Evolutionary conservation across 2,888 invertebrate genomes (phyloP), one percentile per base, ranked within the genome.

Genomic region (Agelastica alni): DNA sequence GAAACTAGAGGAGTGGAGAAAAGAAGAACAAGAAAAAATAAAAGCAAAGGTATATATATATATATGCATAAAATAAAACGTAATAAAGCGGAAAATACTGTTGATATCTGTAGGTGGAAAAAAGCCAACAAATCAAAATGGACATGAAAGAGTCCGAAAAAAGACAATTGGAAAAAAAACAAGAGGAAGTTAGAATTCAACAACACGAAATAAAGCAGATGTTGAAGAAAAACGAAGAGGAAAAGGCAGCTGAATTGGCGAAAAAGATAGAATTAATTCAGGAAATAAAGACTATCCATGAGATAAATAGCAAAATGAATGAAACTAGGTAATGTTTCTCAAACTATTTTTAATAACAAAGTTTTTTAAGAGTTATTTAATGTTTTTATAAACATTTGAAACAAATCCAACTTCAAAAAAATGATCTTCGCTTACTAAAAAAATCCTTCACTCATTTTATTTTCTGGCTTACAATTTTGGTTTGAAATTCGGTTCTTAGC

Each of bases 1-100:
- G 51, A 77, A 81, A 72, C 77, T 85, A 41, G 79, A 82, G 56
- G 73, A 72, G 14, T 83, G 81, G 83, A 79, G 74, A 59, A 74
- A 71, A 61, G 53, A 61, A 4, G 78, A 84, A 72, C 71, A 78
- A 55, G 77, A 79, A 64, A 80, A 78, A 72, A 80, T 81, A 60
- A 77, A 75, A n/a, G 72, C 72, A 44, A 68, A 75, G 58, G 53
- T 51, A 18, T n/a, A n/a, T n/a, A n/a, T n/a, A n/a, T n/a, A n/a
- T n/a, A n/a, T n/a, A n/a, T n/a, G n/a, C n/a, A n/a, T n/a, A n/a
- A n/a, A n/a, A n/a, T n/a, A n/a, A n/a, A n/a, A n/a, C n/a, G n/a
- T n/a, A n/a, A n/a, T n/a, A n/a, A n/a, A n/a, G n/a, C n/a, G n/a
- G n/a, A n/a, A n/a, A n/a, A n/a, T n/a, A n/a, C n/a, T n/a, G n/a